A percentile compares a stretch with the other conserved stretches of the same genome.
Conservation (phyloP, 2,113 vertebrate species). For the Dasypus novemcinctus region DNA sequence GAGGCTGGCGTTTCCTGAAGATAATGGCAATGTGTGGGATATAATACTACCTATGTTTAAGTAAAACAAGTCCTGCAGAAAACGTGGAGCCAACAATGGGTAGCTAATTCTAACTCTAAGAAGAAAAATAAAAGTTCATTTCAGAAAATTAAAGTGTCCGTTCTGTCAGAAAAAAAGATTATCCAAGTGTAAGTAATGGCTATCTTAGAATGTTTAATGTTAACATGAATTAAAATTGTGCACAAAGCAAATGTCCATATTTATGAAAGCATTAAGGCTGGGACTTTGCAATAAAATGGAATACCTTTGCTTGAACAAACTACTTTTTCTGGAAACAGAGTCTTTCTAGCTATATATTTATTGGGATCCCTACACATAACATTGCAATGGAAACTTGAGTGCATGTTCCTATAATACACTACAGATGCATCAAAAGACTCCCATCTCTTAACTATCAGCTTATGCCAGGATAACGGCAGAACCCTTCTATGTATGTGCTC, state of each 20-base stretch:
- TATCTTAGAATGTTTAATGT: neutral
- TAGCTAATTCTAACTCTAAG: neutral
- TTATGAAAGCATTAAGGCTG: neutral
- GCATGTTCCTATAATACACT: neutral
- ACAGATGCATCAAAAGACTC: neutral
- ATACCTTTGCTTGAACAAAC: neutral
- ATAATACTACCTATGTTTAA: neutral
- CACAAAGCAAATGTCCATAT: neutral
- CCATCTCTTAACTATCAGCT: neutral
- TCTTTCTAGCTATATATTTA: neutral
- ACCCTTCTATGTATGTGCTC: neutral
- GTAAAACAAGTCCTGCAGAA: neutral
- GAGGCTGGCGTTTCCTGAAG: neutral
- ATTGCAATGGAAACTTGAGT: neutral
- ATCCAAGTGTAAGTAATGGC: neutral
- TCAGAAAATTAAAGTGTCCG: constrained; percentile 20
- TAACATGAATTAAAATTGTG: neutral
- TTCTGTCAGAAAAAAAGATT: neutral
- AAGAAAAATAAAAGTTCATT: neutral
- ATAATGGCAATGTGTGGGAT: neutral
- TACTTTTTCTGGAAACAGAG: neutral
- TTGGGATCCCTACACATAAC: neutral
- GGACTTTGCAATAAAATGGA: neutral
- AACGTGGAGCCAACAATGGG: neutral
- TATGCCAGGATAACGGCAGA: neutral